phyloP scores from a whole-genome alignment of 2,113 vertebrate genomes.

The Larimichthys crocea region DNA sequence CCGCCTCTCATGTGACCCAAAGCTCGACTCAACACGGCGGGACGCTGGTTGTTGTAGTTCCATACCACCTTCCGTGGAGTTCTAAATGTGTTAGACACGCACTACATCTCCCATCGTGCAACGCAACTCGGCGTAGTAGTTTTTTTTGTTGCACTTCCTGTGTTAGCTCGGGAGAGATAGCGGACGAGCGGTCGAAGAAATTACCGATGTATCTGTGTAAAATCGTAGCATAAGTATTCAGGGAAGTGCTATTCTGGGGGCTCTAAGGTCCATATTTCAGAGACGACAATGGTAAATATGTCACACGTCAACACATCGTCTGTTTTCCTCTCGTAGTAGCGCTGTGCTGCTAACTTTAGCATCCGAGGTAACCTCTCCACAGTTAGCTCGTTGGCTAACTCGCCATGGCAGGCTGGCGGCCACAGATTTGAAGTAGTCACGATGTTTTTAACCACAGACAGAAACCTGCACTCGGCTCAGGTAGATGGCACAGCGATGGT shows the following conservation, averaged over 20 bases:
- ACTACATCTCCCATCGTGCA: slow-evolving; percentile 75
- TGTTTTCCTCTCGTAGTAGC: not conserved
- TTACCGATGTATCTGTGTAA: slow-evolving; percentile 65
- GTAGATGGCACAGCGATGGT: not conserved
- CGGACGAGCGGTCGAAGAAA: slow-evolving; percentile 64
- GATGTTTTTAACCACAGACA: slow-evolving; percentile 1
- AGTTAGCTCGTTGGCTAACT: slow-evolving; percentile 2
- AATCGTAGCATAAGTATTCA: slow-evolving; percentile 30
- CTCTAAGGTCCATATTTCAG: slow-evolving; percentile 14
- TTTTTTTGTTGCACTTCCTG: slow-evolving; percentile 52
- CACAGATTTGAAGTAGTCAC: not conserved
- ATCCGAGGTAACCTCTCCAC: slow-evolving; percentile 31
- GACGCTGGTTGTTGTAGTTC: slow-evolving; percentile 77
- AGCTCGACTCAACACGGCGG: not conserved
- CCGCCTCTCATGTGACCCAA: slow-evolving; percentile 67
- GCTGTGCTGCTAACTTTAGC: slow-evolving; percentile 17
- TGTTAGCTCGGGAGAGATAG: slow-evolving; percentile 68
- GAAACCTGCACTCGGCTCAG: fast-evolving
- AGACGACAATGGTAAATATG: slow-evolving; percentile 78
- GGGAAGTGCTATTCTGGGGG: slow-evolving; percentile 41
- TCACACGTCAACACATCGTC: not conserved
- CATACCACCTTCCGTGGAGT: fast-evolving
- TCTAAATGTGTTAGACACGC: fast-evolving
- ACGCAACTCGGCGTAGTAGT: not conserved
- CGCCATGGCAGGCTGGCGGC: not conserved